Base-by-base conservation (phyloP, 23 tunicate genomes). In the Ciona savignyi region DNA sequence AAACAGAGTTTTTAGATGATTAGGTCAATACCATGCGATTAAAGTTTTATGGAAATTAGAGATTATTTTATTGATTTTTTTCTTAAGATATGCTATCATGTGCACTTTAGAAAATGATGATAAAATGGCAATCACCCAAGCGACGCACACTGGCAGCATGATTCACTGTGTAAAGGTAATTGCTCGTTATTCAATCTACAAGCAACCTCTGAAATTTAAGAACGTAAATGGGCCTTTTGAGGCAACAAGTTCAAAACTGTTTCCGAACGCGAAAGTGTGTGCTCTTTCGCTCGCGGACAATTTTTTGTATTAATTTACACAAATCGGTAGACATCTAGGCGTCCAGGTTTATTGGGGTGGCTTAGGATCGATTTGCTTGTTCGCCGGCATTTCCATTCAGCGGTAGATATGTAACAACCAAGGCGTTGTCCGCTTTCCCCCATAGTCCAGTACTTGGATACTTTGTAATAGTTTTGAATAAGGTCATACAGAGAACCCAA, bases 11-110 rank as follows among this genome's bases (percentile, higher is more conserved):
- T 42, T 42, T 9, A n/a, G n/a, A n/a, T n/a, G n/a, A n/a, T n/a
- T n/a, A n/a, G 56, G 15, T 15, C 56, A 42, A 6, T 9, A 15
- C 11, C 56, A 15, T 42, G 56, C 9, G 56, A 42, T 42, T 42
- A 42, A 42, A 42, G 11, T 42, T 42, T 42, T 42, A 42, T 42
- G 15, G 56, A 42, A 42, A 15, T 42, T 42, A 6, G 56, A 42
- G 9, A 6, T 42, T 9, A 42, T n/a, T n/a, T n/a, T n/a, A n/a
- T n/a, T n/a, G n/a, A n/a, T n/a, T n/a, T n/a, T n/a, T n/a, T n/a
- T n/a, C n/a, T 33, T 63, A 87, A 86, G 95, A 33, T 87, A 86
- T 64, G 86, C 95, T 23, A 83, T 87, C 19, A 48, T 74, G 32
- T 82, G 95, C 25, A 76, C 81, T 61, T 82, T 82, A 25, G 63